These are phyloP conservation scores for Oryzias curvinotus DNA, from an alignment of 2,113 vertebrate genomes.

Conservation along the genomic window DNA sequence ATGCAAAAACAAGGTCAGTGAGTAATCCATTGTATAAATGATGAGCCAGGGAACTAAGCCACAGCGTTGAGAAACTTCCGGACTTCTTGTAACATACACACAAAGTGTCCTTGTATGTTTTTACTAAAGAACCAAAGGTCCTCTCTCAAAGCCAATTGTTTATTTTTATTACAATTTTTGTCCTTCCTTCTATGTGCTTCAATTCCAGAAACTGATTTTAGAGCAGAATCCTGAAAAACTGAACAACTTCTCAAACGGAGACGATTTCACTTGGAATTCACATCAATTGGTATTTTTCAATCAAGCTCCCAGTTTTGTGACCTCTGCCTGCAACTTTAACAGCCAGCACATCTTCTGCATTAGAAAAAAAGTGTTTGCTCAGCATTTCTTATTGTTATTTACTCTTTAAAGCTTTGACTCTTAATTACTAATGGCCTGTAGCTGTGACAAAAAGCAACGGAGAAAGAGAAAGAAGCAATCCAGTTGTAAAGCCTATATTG, in stretches of 20 bases:
- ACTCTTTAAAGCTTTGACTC: constrained; percentile 40
- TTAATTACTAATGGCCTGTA: constrained; percentile 64
- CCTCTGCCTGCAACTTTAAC: constrained; percentile 22
- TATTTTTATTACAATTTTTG: not conserved
- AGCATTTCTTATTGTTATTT: constrained; percentile 58
- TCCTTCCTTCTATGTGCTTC: constrained; percentile 1
- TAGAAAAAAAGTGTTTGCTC: constrained; percentile 48
- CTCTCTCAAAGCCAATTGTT: not conserved
- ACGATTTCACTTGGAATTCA: constrained; percentile 23
- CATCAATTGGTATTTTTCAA: constrained; percentile 34
- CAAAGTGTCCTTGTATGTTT: not conserved
- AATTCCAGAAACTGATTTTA: not conserved
- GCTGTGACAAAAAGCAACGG: constrained; percentile 53
- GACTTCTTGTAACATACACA: constrained; percentile 5
- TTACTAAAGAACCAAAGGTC: not conserved
- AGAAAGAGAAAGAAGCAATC: not conserved
- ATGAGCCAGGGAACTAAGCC: constrained; percentile 29
- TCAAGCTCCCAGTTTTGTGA: constrained; percentile 32
- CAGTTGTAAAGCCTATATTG: too few species aligned
- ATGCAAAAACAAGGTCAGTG: too few species aligned
- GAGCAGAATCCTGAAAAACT: constrained; percentile 1
- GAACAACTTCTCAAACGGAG: not conserved
- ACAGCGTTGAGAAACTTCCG: constrained; percentile 55
- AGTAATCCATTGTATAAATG: too few species aligned
- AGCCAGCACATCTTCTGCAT: constrained; percentile 24